These are phyloP conservation scores for Polypedilum pembai DNA, from an alignment of 1,140 invertebrate genomes.

Conservation along the genomic window DNA sequence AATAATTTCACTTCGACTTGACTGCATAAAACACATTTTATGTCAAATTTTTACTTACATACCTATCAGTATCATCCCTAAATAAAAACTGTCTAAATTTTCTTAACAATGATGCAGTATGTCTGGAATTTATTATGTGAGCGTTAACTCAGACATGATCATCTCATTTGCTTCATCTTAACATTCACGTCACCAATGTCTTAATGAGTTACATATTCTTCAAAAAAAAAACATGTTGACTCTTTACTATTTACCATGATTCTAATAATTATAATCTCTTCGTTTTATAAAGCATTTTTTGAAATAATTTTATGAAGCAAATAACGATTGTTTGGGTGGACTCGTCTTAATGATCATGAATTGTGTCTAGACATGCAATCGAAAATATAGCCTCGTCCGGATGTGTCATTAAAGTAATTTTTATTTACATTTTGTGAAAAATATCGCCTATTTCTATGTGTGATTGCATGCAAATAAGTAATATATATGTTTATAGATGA, in stretches of 20 bases:
- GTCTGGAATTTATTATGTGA: too few relatives aligned
- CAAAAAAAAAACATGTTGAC: too few relatives aligned
- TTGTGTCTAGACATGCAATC: background rate
- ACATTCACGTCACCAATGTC: background rate
- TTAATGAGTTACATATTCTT: background rate
- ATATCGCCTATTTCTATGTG: background rate
- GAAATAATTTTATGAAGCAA: background rate
- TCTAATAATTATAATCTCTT: too few relatives aligned
- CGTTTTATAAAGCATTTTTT: too few relatives aligned
- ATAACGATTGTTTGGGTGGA: constrained; percentile 10
- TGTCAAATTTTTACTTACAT: too few relatives aligned
- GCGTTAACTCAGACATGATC: background rate
- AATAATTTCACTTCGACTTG: too few relatives aligned
- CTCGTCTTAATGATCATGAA: background rate
- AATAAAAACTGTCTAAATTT: background rate
- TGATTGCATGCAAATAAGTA: background rate
- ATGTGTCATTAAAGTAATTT: background rate
- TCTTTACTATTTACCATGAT: too few relatives aligned
- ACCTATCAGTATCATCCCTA: too few relatives aligned
- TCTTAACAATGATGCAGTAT: background rate
- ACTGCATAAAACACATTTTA: too few relatives aligned
- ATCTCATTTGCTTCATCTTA: background rate
- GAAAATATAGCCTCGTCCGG: background rate
- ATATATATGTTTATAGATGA: background rate
- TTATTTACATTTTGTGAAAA: background rate